Conservation (phyloP, 2,797 vertebrate genomes). For the Ataeniobius toweri region DNA sequence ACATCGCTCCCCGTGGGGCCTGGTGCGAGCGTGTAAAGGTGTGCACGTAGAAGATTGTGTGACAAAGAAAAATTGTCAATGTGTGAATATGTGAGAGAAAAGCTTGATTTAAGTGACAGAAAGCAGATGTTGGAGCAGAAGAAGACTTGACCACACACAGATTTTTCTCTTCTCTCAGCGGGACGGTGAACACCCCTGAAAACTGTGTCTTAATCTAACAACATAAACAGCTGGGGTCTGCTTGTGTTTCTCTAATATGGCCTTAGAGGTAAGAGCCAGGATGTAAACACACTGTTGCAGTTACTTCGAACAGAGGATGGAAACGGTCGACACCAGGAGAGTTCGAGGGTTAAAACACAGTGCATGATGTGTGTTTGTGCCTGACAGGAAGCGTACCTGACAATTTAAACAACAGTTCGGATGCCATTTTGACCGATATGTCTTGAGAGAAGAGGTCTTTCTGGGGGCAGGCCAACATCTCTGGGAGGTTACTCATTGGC, state of each 20-base stretch:
- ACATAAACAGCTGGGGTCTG: conserved; percentile 67
- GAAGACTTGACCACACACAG: not conserved
- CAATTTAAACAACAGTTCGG: conserved; percentile 96
- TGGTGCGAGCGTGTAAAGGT: conserved; percentile 69
- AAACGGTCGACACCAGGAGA: no score
- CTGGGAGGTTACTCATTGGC: conserved; percentile 86
- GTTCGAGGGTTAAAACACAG: no score
- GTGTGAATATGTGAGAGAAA: conserved; percentile 67
- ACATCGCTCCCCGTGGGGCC: conserved; percentile 73
- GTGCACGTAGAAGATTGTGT: conserved; percentile 61
- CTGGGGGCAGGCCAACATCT: conserved; percentile 88
- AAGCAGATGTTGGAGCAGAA: conserved; percentile 40
- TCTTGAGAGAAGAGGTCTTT: conserved; percentile 98
- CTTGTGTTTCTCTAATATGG: conserved; percentile 69
- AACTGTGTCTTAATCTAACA: conserved; percentile 68
- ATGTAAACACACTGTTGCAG: no score
- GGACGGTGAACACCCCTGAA: conserved; percentile 43
- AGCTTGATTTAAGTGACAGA: conserved; percentile 50
- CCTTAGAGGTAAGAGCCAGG: conserved; percentile 26
- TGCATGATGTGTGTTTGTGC: not conserved
- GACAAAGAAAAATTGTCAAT: conserved; percentile 65
- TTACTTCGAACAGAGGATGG: no score
- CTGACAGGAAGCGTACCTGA: conserved; percentile 82
- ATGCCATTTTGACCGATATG: conserved; percentile 99
- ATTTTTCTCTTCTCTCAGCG: conserved; percentile 29